These are phyloP conservation scores for Operophtera brumata DNA, from an alignment of 2,888 invertebrate species.

Conservation along the genomic window DNA sequence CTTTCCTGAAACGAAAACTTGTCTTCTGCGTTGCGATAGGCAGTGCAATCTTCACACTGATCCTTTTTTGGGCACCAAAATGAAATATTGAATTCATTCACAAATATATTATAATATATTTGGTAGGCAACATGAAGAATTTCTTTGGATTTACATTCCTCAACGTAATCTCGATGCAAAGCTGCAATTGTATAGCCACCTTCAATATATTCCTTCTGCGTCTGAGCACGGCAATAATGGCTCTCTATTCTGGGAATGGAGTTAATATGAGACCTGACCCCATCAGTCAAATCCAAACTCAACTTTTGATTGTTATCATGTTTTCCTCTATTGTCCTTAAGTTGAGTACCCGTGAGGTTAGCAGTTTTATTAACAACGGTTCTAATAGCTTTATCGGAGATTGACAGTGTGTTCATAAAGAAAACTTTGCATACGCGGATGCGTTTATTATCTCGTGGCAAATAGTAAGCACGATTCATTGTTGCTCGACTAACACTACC, in stretches of 20 bases:
- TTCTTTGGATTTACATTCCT: too few species aligned
- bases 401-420: neutral
- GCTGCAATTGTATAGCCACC: too few species aligned
- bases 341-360: neutral
- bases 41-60: slow-evolving; percentile 23
- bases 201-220: too few species aligned
- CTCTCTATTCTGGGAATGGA: too few species aligned
- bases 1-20: slow-evolving; percentile 12
- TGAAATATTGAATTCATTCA: slow-evolving; percentile 4
- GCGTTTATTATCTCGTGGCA: neutral
- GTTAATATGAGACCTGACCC: neutral
- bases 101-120: neutral
- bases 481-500: neutral
- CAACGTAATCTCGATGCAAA: too few species aligned
- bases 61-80: slow-evolving; percentile 26
- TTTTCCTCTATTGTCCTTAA: neutral
- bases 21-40: slow-evolving; percentile 12
- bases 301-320: neutral
- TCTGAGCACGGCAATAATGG: too few species aligned
- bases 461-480: neutral
- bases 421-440: neutral
- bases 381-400: neutral
- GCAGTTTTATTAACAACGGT: neutral
- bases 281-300: neutral
- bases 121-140: too few species aligned